Base-by-base conservation (phyloP, 2,113 vertebrate species). In the Sapayoa aenigma region DNA sequence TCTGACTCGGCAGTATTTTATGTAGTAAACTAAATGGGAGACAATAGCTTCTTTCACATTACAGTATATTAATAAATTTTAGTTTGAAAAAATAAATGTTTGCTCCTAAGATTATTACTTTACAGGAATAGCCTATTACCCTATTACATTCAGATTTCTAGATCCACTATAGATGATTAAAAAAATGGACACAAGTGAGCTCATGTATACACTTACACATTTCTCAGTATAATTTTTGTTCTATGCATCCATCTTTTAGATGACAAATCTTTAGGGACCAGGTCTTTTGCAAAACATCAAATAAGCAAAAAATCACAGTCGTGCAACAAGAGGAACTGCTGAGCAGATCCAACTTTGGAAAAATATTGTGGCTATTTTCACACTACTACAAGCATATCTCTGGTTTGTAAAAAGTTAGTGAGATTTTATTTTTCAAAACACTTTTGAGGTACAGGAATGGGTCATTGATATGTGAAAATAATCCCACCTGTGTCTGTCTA, bases 181-280 rank as follows among this genome's bases (percentile, higher is more conserved):
- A 56, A 83, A 81, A 89, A 72, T 24, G 9, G 63, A 63, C 60
- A 53, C 12, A 55, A 50, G 19, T 7, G 2, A 91, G 16, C 6
- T 85, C 5, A 22, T 47, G 9, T 10, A 53, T 59, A 6, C 1
- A 0, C 7, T 50, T 42, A 21, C 9, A 27, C 7, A 6, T 65
- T 91, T 87, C 49, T 65, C 12, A 18, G 5, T 28, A 21, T 35
- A 56, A 52, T 52, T 60, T 52, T 2, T 60, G 19, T 63, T 90
- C 31, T 49, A 8, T 22, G 14, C 1, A 20, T 42, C 28, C 44
- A 20, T 35, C 33, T 67, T 84, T 58, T 31, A 53, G 24, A 33
- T 23, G 9, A 73, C 12, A 67, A 62, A 62, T 5, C 15, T 89
- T 66, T 46, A 74, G 46, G 12, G 14, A 60, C 4, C 9, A 28